A percentile compares a stretch with the other conserved stretches of the same genome.
Conservation (phyloP, 2,888 invertebrate species). For the Nasonovia ribisnigri region DNA sequence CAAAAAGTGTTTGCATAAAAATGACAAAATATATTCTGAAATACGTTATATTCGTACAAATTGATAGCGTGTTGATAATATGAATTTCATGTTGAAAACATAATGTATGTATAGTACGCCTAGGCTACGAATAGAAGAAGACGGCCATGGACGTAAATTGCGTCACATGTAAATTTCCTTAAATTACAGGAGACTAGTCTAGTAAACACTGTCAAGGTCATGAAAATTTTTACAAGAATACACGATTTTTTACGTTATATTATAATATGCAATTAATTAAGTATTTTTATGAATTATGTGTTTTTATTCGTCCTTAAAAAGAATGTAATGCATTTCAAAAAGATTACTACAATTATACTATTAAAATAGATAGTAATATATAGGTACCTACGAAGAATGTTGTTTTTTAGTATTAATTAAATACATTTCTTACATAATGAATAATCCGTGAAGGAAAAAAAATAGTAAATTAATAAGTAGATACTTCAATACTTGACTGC, state of each 20-base stretch:
- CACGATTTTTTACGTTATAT: neutral
- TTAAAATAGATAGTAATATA: neutral
- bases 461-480: neutral
- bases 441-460: neutral
- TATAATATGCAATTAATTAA: neutral
- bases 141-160: slow-evolving; percentile 47
- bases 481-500: too few species aligned
- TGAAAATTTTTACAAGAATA: slow-evolving; percentile 23
- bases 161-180: slow-evolving; percentile 49
- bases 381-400: neutral
- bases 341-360: neutral
- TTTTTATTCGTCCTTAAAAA: slow-evolving; percentile 44
- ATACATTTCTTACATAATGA: neutral
- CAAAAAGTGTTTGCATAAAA: neutral
- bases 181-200: slow-evolving; percentile 15
- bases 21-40: neutral
- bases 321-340: neutral
- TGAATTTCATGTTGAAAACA: slow-evolving; percentile 19
- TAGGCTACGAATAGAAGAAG: neutral
- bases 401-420: neutral
- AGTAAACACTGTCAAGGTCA: slow-evolving; percentile 51
- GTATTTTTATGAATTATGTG: neutral
- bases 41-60: neutral
- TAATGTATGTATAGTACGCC: neutral
- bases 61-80: neutral